Percentiles rank a stretch among this genome's conserved stretches.
These are phyloP conservation scores for Menidia beryllina DNA, from an alignment of 2,113 vertebrate genomes.

Conservation along the genomic window DNA sequence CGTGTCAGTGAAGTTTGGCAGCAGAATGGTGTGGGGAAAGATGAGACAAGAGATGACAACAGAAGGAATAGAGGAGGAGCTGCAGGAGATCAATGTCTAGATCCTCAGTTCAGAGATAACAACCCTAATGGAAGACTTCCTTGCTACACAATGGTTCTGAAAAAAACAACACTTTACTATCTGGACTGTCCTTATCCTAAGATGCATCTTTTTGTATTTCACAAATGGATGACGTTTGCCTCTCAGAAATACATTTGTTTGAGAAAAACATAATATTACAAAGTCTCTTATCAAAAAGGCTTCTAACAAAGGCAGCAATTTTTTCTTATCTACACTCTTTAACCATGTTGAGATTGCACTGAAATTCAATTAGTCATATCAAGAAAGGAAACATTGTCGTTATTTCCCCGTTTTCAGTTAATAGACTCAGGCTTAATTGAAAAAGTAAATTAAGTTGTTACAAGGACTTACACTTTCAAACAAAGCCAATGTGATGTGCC, in stretches of 20 bases:
- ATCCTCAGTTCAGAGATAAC: conserved; percentile 60
- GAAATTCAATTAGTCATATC: conserved; percentile 13
- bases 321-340: background rate
- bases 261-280: background rate
- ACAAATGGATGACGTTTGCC: background rate
- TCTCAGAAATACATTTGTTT: conserved; percentile 24
- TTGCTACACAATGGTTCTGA: conserved; percentile 38
- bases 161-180: conserved; percentile 39
- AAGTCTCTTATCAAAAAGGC: conserved; percentile 4
- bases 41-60: conserved; percentile 45
- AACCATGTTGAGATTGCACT: conserved; percentile 1
- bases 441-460: conserved; percentile 35
- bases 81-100: conserved; percentile 62
- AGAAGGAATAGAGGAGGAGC: conserved; percentile 27
- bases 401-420: conserved; percentile 14
- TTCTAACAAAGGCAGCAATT: background rate
- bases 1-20: conserved; percentile 56
- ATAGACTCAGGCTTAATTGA: conserved; percentile 55
- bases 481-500: conserved; percentile 51
- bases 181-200: conserved; percentile 23
- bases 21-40: conserved; percentile 26
- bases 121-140: conserved; percentile 58
- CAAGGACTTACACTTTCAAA: conserved; percentile 69
- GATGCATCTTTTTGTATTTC: conserved; percentile 17
- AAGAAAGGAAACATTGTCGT: too few species aligned